Evolutionary conservation across 2,888 invertebrate species (phyloP).

Genomic region (Pyrgus malvae): DNA sequence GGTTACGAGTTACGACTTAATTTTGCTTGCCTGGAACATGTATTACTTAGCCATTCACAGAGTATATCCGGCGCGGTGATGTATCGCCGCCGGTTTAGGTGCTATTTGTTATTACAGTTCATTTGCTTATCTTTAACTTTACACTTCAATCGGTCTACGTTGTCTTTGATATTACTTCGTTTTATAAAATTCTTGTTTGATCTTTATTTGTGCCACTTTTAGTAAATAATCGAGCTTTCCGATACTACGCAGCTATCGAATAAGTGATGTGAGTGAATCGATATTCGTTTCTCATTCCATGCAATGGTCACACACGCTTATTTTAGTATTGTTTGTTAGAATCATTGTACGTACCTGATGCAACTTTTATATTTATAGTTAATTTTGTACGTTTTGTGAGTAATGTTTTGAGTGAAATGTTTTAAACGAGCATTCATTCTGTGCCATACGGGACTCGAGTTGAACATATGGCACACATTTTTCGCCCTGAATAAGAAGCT

Average conservation of each 20-base stretch:
- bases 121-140: slow-evolving; percentile 11
- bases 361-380: slow-evolving; percentile 62
- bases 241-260: slow-evolving; percentile 21
- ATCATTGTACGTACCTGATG: slow-evolving; percentile 69
- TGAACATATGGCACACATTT: slow-evolving; percentile 46
- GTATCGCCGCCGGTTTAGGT: slow-evolving; percentile 55
- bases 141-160: background rate
- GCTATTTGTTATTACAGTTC: slow-evolving; percentile 59
- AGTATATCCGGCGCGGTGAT: slow-evolving; percentile 28
- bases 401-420: slow-evolving; percentile 4
- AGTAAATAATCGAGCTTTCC: slow-evolving; percentile 11
- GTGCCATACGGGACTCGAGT: slow-evolving; percentile 53
- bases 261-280: slow-evolving; percentile 18
- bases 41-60: slow-evolving; percentile 52
- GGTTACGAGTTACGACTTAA: slow-evolving; percentile 45
- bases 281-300: slow-evolving; percentile 53
- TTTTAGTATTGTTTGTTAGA: slow-evolving; percentile 51
- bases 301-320: slow-evolving; percentile 50
- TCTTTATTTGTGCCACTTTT: background rate
- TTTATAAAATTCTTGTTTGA: background rate
- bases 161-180: background rate
- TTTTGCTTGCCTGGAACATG: slow-evolving; percentile 62
- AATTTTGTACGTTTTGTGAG: slow-evolving; percentile 45
- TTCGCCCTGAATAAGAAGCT: slow-evolving; percentile 48
- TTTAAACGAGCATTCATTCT: slow-evolving; percentile 46